These are phyloP conservation scores for Chrysaora quinquecirrha DNA, from an alignment of 30 jellyfish, hydroid and myxozoan species.

Conservation along the genomic window DNA sequence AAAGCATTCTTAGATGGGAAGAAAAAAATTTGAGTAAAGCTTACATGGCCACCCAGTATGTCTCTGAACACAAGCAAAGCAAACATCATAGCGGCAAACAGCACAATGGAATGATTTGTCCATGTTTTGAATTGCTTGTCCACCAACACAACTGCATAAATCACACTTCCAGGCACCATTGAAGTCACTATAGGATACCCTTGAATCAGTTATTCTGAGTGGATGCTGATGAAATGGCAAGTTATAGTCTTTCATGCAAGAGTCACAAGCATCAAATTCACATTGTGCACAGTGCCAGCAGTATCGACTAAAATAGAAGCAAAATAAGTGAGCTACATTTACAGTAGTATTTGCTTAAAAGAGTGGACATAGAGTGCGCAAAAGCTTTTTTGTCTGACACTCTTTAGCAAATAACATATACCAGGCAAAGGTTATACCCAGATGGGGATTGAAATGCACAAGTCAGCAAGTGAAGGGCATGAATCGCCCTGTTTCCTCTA, in stretches of 20 bases:
- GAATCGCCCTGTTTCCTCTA: too few species aligned
- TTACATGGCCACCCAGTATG: conserved; percentile 62
- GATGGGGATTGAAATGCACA: too few species aligned
- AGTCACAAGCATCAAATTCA: conserved; percentile 78
- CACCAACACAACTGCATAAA: conserved; percentile 57
- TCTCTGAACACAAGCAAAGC: conserved; percentile 62
- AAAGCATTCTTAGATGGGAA: too few species aligned
- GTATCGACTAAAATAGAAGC: conserved; percentile 25
- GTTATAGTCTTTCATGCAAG: conserved; percentile 57
- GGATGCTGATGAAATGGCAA: conserved; percentile 85
- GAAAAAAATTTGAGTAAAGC: too few species aligned
- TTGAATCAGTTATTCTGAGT: conserved; percentile 64
- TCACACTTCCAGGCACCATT: conserved; percentile 84
- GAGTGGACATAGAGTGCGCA: too few species aligned
- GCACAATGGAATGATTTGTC: conserved; percentile 76
- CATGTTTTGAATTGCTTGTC: conserved; percentile 26
- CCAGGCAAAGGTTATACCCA: too few species aligned
- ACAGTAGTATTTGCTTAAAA: too few species aligned
- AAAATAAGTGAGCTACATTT: not conserved
- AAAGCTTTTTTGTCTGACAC: too few species aligned
- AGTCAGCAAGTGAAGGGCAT: too few species aligned
- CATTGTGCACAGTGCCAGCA: conserved; percentile 89
- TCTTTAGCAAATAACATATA: too few species aligned
- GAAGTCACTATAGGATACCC: conserved; percentile 67
- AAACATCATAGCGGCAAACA: conserved; percentile 65